Conservation (phyloP, 2,113 vertebrate genomes). For the Edolisoma coerulescens region DNA sequence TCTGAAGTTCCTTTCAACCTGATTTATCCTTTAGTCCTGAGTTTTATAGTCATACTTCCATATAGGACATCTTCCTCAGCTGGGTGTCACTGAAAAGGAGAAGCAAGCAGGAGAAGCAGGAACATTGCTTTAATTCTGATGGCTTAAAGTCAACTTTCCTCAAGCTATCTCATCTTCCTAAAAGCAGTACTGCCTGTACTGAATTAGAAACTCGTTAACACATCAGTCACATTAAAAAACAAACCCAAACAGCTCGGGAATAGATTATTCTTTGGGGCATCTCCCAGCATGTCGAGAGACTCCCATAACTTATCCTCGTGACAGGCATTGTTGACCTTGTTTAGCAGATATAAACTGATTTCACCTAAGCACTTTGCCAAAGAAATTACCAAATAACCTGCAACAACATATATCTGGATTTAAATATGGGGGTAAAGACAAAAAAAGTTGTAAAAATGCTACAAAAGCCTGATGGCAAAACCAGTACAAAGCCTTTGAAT, state of each 20-base stretch:
- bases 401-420: background rate
- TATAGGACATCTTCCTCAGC: background rate
- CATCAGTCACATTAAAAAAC: background rate
- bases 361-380: background rate
- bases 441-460: background rate
- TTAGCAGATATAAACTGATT: background rate
- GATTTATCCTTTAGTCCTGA: background rate
- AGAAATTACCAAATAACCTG: background rate
- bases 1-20: background rate
- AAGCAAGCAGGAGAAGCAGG: background rate
- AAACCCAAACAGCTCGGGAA: background rate
- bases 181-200: background rate
- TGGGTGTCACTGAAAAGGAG: background rate
- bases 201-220: background rate
- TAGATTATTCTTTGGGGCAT: background rate
- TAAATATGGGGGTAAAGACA: background rate
- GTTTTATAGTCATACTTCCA: background rate
- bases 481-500: background rate
- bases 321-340: background rate
- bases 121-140: background rate
- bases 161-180: background rate
- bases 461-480: background rate
- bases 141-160: background rate
- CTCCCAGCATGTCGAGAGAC: background rate
- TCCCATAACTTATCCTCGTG: background rate